phyloP scores from a whole-genome alignment of 2,113 vertebrate species.

The Gymnobelideus leadbeateri region DNA sequence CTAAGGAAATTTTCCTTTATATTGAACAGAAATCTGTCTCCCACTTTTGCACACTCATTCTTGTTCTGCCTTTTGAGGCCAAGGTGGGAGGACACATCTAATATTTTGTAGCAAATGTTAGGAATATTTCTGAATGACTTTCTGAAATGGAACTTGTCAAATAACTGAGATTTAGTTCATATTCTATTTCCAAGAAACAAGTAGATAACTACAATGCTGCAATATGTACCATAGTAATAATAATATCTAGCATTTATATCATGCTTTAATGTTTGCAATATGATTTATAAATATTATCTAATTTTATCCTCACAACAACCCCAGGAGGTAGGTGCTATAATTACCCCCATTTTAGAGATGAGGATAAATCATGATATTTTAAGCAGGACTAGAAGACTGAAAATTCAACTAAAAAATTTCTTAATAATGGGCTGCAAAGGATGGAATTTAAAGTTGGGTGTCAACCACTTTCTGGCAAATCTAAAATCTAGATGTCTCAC shows the following conservation, averaged over 20 bases:
- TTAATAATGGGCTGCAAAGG: conserved; percentile 17
- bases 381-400: not conserved
- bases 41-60: too few relatives aligned
- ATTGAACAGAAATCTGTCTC: too few relatives aligned
- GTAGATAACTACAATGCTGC: not conserved
- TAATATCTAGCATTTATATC: not conserved
- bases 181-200: not conserved
- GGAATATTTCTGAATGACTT: not conserved
- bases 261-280: not conserved
- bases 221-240: not conserved
- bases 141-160: not conserved
- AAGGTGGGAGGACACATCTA: not conserved
- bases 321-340: not conserved
- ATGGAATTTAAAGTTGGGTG: not conserved
- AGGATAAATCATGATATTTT: not conserved
- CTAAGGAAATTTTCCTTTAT: too few relatives aligned
- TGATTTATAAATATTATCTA: not conserved
- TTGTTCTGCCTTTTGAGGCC: not conserved
- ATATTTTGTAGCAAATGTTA: not conserved
- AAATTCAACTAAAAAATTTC: not conserved
- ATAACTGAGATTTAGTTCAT: not conserved
- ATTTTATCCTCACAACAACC: not conserved
- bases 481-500: conserved; percentile 36
- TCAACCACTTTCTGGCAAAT: conserved; percentile 30
- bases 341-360: not conserved